Evolutionary conservation across 2,888 invertebrate genomes (phyloP).

Genomic region (Eudasyphora cyanicolor): DNA sequence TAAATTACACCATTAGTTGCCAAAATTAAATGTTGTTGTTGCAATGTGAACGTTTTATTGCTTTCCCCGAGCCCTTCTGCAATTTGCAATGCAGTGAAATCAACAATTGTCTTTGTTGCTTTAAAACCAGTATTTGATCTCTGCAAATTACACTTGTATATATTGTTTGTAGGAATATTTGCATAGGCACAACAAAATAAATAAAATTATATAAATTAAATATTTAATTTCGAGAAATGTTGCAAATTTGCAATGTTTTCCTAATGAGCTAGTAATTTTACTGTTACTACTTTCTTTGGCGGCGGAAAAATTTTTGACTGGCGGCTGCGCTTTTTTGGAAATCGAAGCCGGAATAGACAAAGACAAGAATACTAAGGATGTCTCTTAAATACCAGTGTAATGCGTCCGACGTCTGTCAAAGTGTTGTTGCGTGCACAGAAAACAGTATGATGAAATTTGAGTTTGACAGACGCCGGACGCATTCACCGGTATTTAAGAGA

Average conservation of each 20-base stretch:
- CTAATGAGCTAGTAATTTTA: too few relatives aligned
- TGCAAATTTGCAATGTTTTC: neutral
- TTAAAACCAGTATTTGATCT: neutral
- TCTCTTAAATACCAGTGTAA: too few relatives aligned
- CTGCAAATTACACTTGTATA: neutral
- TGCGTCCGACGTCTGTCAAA: too few relatives aligned
- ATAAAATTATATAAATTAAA: neutral
- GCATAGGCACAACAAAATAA: neutral
- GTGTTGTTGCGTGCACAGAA: too few relatives aligned
- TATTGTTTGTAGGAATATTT: neutral
- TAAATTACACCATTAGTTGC: neutral
- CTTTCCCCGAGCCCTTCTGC: neutral
- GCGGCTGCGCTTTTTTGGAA: too few relatives aligned
- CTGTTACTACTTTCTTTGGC: too few relatives aligned
- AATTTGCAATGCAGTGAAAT: conserved; percentile 6
- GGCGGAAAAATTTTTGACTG: too few relatives aligned
- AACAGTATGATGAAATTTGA: too few relatives aligned
- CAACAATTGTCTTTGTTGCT: conserved; percentile 32
- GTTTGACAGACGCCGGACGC: too few relatives aligned
- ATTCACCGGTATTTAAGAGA: too few relatives aligned
- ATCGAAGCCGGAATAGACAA: too few relatives aligned
- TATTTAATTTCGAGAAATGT: neutral
- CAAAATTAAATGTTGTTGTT: conserved; percentile 22
- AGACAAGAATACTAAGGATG: too few relatives aligned
- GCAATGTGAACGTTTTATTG: neutral